Evolutionary conservation across 2,797 vertebrate genomes (phyloP), one percentile per base, ranked within the genome.

Genomic region (Spea hammondii): DNA sequence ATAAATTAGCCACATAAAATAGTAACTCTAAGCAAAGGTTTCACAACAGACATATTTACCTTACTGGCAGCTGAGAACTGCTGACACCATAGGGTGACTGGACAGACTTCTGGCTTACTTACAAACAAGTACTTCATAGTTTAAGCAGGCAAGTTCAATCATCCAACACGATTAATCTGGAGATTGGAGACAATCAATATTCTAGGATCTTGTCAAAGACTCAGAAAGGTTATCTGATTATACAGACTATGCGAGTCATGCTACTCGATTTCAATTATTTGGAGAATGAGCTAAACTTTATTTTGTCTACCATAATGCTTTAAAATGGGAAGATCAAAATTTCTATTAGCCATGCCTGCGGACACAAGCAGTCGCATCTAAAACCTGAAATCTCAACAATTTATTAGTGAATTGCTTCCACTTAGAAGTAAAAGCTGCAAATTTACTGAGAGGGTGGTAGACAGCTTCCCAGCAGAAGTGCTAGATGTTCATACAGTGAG

Each of bases 161-260:
- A 74, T 73, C 80, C 53, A 72, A 82, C 62, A 77, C 78, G 80
- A 82, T 78, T 82, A 74, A 82, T 76, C 80, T 78, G 65, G 57
- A 72, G 75, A 73, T 78, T 77, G 70, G 55, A 70, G 49, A 50
- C 75, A 78, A 82, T 78, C 75, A 74, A 73, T 78, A 77, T 77
- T 74, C 75, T 69, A 69, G 71, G 75, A 82, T 77, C 74, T 77
- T 72, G 74, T 67, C 60, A 68, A 81, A 71, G 74, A 81, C 46
- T 70, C 74, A 68, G 54, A 81, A 78, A 82, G 70, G 70, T 73
- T 69, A 77, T 78, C 75, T 77, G 70, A 77, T 78, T 77, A 77
- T 71, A 73, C 69, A 68, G 74, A 65, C 50, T 72, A 67, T 62
- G 65, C 66, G 17, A 68, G 70, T 62, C 76, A 66, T 14, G 60